phyloP scores from a whole-genome alignment of 2,888 invertebrate genomes.

The Noctua pronuba region DNA sequence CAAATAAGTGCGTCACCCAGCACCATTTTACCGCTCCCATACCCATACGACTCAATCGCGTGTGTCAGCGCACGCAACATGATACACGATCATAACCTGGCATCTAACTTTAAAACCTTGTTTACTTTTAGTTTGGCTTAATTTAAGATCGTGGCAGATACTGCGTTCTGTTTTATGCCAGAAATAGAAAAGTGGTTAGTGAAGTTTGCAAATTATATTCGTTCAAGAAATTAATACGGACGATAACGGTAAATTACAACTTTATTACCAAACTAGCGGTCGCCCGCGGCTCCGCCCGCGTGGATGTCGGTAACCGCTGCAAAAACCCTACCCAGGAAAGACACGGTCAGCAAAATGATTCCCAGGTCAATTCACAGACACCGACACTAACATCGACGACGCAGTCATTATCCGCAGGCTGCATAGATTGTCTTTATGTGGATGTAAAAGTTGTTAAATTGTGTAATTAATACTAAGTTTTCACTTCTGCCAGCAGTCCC shows the following conservation, averaged over 20 bases:
- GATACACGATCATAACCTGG: constrained; percentile 60
- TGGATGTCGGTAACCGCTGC: no score
- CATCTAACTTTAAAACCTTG: constrained; percentile 56
- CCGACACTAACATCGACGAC: no score
- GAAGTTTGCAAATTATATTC: constrained; percentile 23
- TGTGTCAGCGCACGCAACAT: constrained; percentile 59
- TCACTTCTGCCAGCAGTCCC: no score
- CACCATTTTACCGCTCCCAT: constrained; percentile 54
- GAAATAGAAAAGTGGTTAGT: constrained; percentile 36
- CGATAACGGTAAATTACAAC: background rate
- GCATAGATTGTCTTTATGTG: no score
- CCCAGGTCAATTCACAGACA: no score
- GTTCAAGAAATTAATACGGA: background rate
- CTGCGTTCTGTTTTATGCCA: background rate
- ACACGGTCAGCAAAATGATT: no score
- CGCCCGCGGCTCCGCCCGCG: no score
- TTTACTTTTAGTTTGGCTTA: constrained; percentile 56
- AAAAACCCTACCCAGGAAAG: no score
- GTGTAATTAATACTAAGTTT: no score
- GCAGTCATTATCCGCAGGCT: no score
- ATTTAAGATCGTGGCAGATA: constrained; percentile 40
- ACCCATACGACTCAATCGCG: constrained; percentile 59
- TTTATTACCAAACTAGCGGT: background rate
- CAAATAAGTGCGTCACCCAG: background rate
- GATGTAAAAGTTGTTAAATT: no score